Evolutionary conservation across 1,140 invertebrate genomes (phyloP), one percentile per base, ranked within the genome.

Genomic region (Rhagoletis pomonella): DNA sequence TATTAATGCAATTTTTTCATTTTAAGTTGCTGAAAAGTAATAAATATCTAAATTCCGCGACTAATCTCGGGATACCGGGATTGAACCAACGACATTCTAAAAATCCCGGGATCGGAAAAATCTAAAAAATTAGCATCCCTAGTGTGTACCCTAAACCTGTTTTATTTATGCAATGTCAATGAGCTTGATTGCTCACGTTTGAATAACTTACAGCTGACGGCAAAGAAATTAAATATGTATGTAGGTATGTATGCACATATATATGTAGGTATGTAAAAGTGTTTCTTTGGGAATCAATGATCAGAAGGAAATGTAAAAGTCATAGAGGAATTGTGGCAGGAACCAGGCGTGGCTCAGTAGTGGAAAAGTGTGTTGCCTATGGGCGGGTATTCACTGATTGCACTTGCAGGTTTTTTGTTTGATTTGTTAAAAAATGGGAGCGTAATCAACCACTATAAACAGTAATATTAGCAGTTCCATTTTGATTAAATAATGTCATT

Each of bases 121-220:
- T 29, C 29, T 29, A 29, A 29, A 29, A 29, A 29, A 29, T 29
- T 29, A 29, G 29, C 29, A 29, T 29, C 29, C 29, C 29, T 29
- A 29, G 29, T 29, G 29, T 29, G 29, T 17, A 59, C 81, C 65
- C 84, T 87, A 87, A 87, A 87, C 87, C 81, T 65, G 87, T 87
- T 87, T 73, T 87, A 85, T 87, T 85, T 85, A 85, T 87, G 62
- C 87, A 87, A 87, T 84, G 87, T 81, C 87, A 87, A 42, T 87
- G 87, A 59, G 87, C 87, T 85, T 85, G 87, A 85, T 87, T 87
- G 69, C 87, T 60, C 86, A 73, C 86, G 55, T 85, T 55, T 81
- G 73, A 81, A 81, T 19, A 44, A n/a, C 47, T 55, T 55, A 81
- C 50, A 81, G 55, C 47, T 81, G 73, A 81, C 73, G 55, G 73